Conservation (phyloP, 2,113 vertebrate species). For the Menura novaehollandiae region DNA sequence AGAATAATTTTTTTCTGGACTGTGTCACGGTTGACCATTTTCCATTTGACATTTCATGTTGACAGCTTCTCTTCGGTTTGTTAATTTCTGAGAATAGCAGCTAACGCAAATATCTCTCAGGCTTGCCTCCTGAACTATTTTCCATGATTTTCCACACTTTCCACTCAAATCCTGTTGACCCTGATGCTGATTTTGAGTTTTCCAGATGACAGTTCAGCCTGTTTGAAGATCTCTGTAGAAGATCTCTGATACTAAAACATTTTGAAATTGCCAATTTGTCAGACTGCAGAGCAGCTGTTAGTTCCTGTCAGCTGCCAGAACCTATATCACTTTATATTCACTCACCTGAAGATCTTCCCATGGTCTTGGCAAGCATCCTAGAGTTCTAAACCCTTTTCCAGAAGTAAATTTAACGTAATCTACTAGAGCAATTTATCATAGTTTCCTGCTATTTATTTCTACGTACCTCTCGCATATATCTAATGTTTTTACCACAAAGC, state of each 20-base stretch:
- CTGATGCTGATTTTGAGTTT: neutral
- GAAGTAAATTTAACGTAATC: neutral
- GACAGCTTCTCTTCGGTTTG: neutral
- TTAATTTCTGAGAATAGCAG: neutral
- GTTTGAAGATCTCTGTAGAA: neutral
- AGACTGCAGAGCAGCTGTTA: conserved; percentile 7
- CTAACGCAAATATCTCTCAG: neutral
- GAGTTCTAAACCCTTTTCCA: neutral
- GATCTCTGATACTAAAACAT: neutral
- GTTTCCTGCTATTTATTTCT: neutral
- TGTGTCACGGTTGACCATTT: neutral
- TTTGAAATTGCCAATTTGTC: conserved; percentile 20
- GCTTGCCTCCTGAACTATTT: neutral
- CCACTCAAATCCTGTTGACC: neutral
- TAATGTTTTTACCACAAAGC: neutral
- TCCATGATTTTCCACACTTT: neutral
- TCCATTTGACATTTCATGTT: neutral
- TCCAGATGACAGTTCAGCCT: neutral
- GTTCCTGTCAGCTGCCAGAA: conserved; percentile 22
- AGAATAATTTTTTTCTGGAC: neutral
- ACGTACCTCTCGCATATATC: neutral
- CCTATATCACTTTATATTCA: neutral
- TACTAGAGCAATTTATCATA: neutral
- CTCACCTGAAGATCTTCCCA: conserved; percentile 16
- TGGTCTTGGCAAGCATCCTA: neutral